Percentiles rank a stretch among this genome's conserved stretches.
phyloP scores from a whole-genome alignment of 1,140 invertebrate genomes.

The Papilio aristodemus region DNA sequence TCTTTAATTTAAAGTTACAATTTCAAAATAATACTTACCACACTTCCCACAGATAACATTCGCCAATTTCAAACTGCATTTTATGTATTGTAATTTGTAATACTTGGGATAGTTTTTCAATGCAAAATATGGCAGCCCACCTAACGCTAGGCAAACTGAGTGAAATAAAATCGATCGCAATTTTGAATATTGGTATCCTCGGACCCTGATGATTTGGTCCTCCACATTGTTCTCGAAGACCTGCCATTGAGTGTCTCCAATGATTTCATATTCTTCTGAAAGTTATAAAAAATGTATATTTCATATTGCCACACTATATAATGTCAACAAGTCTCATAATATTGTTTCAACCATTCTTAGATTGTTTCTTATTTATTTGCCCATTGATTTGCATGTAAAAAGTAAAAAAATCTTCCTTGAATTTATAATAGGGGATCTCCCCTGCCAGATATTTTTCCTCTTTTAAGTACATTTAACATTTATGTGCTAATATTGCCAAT shows the following conservation, averaged over 20 bases:
- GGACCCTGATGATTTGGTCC: conserved; percentile 75
- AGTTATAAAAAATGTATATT: conserved; percentile 40
- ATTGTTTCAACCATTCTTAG: too few species aligned
- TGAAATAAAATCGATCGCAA: conserved; percentile 72
- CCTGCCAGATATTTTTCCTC: neutral
- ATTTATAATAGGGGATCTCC: neutral
- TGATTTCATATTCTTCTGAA: conserved; percentile 80
- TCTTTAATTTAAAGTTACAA: neutral
- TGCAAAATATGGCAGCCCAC: conserved; percentile 79
- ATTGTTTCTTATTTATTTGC: too few species aligned
- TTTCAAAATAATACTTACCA: conserved; percentile 61
- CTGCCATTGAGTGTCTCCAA: conserved; percentile 78
- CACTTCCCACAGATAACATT: conserved; percentile 79
- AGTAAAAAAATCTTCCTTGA: neutral
- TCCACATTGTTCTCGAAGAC: conserved; percentile 71
- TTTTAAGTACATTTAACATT: neutral
- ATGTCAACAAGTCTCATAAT: too few species aligned
- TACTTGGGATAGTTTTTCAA: conserved; percentile 77
- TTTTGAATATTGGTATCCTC: conserved; percentile 75
- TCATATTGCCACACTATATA: neutral
- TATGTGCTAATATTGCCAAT: neutral
- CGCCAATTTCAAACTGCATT: conserved; percentile 79
- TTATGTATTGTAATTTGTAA: conserved; percentile 75
- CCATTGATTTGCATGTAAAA: too few species aligned
- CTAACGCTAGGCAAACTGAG: conserved; percentile 67